Conservation (phyloP, 1,140 invertebrate genomes). For the Rhyacophila brunnea region DNA sequence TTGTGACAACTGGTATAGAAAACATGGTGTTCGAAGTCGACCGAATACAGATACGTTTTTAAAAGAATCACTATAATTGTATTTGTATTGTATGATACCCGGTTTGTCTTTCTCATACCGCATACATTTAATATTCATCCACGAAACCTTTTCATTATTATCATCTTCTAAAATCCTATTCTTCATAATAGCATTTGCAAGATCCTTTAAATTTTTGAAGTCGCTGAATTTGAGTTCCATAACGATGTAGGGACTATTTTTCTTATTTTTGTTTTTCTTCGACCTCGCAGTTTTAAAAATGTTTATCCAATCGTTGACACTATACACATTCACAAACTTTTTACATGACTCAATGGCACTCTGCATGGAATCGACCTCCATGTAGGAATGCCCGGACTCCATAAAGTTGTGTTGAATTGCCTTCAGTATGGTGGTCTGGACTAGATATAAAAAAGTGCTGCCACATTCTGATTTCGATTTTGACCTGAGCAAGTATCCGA, state of each 20-base stretch:
- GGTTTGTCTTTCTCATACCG: too few relatives aligned
- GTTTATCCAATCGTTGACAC: background rate
- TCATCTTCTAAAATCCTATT: too few relatives aligned
- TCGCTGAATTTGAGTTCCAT: too few relatives aligned
- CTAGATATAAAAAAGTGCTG: constrained; percentile 9
- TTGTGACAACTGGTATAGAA: too few relatives aligned
- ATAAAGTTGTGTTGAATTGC: constrained; percentile 40
- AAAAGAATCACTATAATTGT: background rate
- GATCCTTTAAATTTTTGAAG: too few relatives aligned
- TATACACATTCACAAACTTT: constrained; percentile 1
- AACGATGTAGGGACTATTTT: background rate
- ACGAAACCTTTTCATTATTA: too few relatives aligned
- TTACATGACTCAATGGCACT: constrained; percentile 35
- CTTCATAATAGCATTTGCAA: too few relatives aligned
- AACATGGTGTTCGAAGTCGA: too few relatives aligned
- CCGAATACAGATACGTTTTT: too few relatives aligned
- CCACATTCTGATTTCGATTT: constrained; percentile 35
- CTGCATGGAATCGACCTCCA: constrained; percentile 40
- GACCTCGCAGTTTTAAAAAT: background rate
- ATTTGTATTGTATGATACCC: too few relatives aligned
- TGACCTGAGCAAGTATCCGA: constrained; percentile 37
- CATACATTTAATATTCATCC: too few relatives aligned
- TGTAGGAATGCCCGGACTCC: constrained; percentile 41
- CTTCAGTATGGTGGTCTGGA: background rate
- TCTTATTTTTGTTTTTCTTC: background rate